These are phyloP conservation scores for Punctoribates punctum DNA, from an alignment of 2,888 invertebrate genomes.

Conservation along the genomic window DNA sequence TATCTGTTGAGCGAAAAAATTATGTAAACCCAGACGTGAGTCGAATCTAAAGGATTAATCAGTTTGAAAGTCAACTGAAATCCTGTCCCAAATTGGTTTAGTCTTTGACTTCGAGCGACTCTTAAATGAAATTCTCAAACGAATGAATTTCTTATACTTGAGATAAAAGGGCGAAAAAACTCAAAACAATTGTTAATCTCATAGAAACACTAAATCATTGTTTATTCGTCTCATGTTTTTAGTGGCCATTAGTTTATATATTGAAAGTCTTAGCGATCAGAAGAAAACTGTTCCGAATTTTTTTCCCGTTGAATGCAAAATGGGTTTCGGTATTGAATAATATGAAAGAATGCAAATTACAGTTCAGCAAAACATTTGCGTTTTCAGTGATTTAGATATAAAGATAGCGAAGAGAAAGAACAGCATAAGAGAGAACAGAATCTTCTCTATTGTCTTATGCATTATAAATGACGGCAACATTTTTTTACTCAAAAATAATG, in stretches of 20 bases:
- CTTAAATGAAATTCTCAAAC: constrained; percentile 6
- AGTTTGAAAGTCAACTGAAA: not conserved
- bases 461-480: not conserved
- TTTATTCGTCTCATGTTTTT: constrained; percentile 12
- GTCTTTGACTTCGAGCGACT: not conserved
- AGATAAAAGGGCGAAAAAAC: not conserved
- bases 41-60: not conserved
- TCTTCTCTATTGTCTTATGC: not conserved
- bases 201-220: not conserved
- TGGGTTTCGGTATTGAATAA: not conserved
- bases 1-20: not conserved
- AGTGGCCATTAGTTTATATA: constrained; percentile 11
- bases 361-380: not conserved
- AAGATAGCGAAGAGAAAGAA: not conserved
- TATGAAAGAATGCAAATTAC: constrained; percentile 24
- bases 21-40: constrained; percentile 3
- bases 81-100: not conserved
- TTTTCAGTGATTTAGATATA: not conserved
- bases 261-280: not conserved
- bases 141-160: not conserved
- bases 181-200: constrained; percentile 7
- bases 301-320: constrained; percentile 8
- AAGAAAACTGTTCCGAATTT: not conserved
- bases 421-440: too few relatives aligned
- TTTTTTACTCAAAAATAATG: constrained; percentile 3